Base-by-base conservation (phyloP, 2,113 vertebrate species). In the Apus apus region DNA sequence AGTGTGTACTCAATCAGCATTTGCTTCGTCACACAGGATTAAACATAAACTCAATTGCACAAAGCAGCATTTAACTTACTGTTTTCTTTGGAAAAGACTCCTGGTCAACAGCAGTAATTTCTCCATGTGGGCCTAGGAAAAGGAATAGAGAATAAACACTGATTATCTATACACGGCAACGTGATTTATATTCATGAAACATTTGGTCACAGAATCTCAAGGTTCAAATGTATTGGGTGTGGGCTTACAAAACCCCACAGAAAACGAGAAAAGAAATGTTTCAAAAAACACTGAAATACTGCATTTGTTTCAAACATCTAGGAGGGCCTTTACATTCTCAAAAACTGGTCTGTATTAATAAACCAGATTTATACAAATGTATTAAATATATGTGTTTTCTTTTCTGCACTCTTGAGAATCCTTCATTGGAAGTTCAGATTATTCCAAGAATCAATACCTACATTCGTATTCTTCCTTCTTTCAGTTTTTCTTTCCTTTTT, bases 11-110 rank as follows among this genome's bases (percentile, higher is more conserved):
- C 61, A 82, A 73, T 54, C 84, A 90, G 46, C 62, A 40, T 87
- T 82, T 91, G 61, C 54, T 73, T 78, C 30, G 62, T 91, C 73
- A 75, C 80, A 92, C 61, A 66, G 67, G n/a, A 67, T 91, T 86
- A 82, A 46, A 66, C 51, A 57, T 77, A 89, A 92, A 89, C 21
- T 21, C 13, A 54, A 27, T 16, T 91, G 54, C 56, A 92, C 45
- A 95, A 87, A 95, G 70, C 45, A 85, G 27, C 32, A 57, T 83
- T 90, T 83, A 29, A 88, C 72, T 90, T 71, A 80, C 67, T 85
- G 51, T 92, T 93, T 91, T 82, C 70, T 72, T 82, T 78, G 61
- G 70, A 71, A 72, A 87, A 93, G 43, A 51, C 22, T 82, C 5
- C 50, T 19, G 12, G 48, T 83, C 53, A 82, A 73, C 53, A 85